Percentiles rank a stretch among this genome's conserved stretches.
Conservation (phyloP, 2,888 invertebrate genomes). For the Timandra comae region DNA sequence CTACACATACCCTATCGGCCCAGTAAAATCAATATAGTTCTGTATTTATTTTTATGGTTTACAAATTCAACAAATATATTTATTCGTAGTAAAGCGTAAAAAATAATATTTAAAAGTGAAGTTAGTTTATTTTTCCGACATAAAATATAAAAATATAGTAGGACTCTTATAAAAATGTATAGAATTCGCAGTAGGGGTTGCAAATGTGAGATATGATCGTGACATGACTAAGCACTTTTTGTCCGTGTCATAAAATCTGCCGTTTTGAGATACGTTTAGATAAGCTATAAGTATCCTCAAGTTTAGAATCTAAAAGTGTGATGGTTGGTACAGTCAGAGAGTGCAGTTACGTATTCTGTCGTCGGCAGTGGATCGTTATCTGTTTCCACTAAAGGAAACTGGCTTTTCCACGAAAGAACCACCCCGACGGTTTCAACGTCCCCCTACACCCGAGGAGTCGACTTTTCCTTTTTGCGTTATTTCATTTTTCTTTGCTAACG, state of each 20-base stretch:
- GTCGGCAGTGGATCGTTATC: slow-evolving; percentile 75
- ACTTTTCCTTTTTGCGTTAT: slow-evolving; percentile 70
- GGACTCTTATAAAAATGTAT: no score
- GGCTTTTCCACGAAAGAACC: slow-evolving; percentile 71
- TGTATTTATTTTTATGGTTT: no score
- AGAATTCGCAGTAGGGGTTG: no score
- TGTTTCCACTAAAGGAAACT: slow-evolving; percentile 76
- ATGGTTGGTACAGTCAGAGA: slow-evolving; percentile 43
- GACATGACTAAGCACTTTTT: slow-evolving; percentile 41
- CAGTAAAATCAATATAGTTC: no score
- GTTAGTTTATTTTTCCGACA: no score
- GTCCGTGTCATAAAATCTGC: slow-evolving; percentile 44
- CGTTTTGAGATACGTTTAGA: slow-evolving; percentile 51
- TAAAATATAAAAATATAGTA: no score
- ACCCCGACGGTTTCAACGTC: slow-evolving; percentile 53
- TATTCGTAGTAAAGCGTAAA: no score
- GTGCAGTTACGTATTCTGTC: slow-evolving; percentile 74
- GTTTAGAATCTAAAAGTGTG: slow-evolving; percentile 44
- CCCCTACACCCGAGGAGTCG: slow-evolving; percentile 46
- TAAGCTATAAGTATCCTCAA: slow-evolving; percentile 37
- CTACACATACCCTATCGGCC: no score
- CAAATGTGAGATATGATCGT: slow-evolving; percentile 17
- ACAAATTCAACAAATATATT: no score
- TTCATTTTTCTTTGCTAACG: slow-evolving; percentile 72
- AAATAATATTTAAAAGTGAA: no score